Percentiles rank a stretch among this genome's conserved stretches.
Conservation (phyloP, 1,140 invertebrate species). For the Ceratoteleas bidentatus region DNA sequence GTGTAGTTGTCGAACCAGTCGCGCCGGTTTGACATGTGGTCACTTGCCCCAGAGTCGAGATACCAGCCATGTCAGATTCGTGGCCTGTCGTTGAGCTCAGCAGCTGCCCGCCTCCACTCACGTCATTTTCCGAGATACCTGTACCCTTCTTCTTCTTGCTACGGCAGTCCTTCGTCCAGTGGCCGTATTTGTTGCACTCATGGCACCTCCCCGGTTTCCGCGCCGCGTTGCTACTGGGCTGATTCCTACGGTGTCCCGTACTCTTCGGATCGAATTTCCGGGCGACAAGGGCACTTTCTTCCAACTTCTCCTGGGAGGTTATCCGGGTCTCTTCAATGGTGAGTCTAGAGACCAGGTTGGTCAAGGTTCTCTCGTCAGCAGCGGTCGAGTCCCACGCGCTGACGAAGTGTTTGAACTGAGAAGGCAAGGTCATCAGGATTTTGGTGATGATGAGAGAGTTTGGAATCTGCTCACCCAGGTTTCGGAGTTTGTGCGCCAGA, state of each 20-base stretch:
- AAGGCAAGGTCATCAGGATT: constrained; percentile 71
- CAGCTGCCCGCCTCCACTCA: too few species aligned
- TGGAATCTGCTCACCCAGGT: constrained; percentile 64
- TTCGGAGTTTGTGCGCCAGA: constrained; percentile 64
- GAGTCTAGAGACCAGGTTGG: constrained; percentile 67
- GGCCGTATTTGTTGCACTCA: constrained; percentile 46
- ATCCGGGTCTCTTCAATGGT: constrained; percentile 58
- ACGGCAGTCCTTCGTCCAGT: constrained; percentile 1
- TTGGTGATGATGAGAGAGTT: constrained; percentile 71
- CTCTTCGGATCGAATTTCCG: neutral
- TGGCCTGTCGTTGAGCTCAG: too few species aligned
- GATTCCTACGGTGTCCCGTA: neutral
- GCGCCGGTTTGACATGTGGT: constrained; percentile 58
- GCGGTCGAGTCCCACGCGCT: constrained; percentile 73
- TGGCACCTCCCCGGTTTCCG: constrained; percentile 33
- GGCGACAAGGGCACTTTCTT: neutral
- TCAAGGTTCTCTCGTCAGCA: constrained; percentile 55
- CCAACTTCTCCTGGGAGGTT: too few species aligned
- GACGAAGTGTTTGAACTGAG: constrained; percentile 68
- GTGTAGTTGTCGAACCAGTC: constrained; percentile 50
- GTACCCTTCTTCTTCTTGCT: constrained; percentile 14
- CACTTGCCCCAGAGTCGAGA: constrained; percentile 59
- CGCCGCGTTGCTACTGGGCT: too few species aligned
- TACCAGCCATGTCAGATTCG: neutral
- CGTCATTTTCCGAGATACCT: too few species aligned